phyloP scores from a whole-genome alignment of 2,113 vertebrate species.

The Brienomyrus longianalis region DNA sequence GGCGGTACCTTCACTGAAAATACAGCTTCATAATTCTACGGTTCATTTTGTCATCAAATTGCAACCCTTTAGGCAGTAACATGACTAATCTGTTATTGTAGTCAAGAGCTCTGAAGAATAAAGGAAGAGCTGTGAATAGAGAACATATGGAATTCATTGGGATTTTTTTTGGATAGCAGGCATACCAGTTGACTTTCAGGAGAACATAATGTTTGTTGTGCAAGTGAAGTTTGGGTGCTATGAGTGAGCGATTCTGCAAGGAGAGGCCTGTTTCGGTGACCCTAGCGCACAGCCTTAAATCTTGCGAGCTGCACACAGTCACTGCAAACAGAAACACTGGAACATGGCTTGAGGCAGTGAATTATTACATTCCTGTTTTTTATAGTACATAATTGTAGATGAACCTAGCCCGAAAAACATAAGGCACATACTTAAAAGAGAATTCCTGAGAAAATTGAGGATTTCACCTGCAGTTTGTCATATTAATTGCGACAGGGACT shows the following conservation, averaged over 20 bases:
- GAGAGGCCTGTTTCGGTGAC: conserved; percentile 15
- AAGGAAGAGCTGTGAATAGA: conserved; percentile 23
- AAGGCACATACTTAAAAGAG: background rate
- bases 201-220: conserved; percentile 33
- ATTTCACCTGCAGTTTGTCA: background rate
- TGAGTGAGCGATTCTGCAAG: conserved; percentile 19
- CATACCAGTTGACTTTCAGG: conserved; percentile 34
- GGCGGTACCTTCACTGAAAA: background rate
- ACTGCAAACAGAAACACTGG: background rate
- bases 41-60: background rate
- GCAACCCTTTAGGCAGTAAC: conserved; percentile 16
- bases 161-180: conserved; percentile 34
- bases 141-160: conserved; percentile 30
- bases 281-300: conserved; percentile 8
- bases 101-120: background rate
- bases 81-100: conserved; percentile 26
- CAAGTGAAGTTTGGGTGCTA: conserved; percentile 18
- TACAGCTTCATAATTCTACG: background rate
- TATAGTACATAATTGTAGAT: background rate
- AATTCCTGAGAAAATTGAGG: background rate
- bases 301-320: background rate
- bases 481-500: background rate
- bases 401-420: background rate
- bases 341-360: background rate
- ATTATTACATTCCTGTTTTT: conserved; percentile 5